phyloP scores from a whole-genome alignment of 2,888 invertebrate species.

The Tethea ocularis region DNA sequence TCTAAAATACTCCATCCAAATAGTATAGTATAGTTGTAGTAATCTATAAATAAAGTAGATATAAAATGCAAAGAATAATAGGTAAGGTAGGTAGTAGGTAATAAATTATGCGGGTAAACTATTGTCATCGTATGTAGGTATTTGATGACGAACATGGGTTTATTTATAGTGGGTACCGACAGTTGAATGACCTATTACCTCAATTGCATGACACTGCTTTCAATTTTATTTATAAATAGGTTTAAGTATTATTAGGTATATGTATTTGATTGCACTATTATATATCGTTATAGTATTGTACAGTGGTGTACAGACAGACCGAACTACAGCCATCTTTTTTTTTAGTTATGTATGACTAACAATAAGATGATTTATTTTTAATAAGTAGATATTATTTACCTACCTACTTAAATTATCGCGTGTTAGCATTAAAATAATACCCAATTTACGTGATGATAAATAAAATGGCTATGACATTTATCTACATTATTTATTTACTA shows the following conservation, averaged over 20 bases:
- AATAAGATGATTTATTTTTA: neutral
- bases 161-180: neutral
- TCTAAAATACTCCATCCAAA: neutral
- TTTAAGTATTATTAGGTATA: neutral
- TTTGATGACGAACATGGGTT: slow-evolving; percentile 2
- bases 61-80: too few species aligned
- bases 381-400: neutral
- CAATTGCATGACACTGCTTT: neutral
- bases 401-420: neutral
- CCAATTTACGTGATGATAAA: neutral
- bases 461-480: neutral
- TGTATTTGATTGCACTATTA: neutral
- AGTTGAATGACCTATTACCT: slow-evolving; percentile 4
- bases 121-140: neutral
- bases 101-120: neutral
- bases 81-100: neutral
- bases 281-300: neutral
- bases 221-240: neutral
- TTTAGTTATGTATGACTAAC: too few species aligned
- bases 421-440: neutral
- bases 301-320: neutral
- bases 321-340: neutral
- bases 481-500: slow-evolving; percentile 6
- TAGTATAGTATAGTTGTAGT: neutral
- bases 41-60: neutral